phyloP scores from a whole-genome alignment of 2,797 vertebrate genomes.

The Apogon hyalosoma region DNA sequence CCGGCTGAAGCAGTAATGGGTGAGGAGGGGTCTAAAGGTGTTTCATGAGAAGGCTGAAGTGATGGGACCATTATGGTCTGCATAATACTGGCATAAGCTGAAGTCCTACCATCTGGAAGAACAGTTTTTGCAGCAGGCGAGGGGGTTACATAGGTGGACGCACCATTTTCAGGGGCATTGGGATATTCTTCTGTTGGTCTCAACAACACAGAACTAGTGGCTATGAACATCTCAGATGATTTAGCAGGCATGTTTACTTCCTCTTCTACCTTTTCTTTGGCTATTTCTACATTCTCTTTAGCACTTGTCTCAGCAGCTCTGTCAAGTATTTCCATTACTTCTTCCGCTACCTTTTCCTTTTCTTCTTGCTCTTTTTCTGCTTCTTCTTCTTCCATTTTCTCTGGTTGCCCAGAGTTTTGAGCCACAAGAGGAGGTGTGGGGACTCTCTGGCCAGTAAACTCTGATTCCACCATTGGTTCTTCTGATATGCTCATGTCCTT shows the following conservation, averaged over 20 bases:
- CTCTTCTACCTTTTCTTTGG: constrained; percentile 53
- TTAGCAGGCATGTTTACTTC: constrained; percentile 45
- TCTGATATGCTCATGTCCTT: constrained; percentile 83
- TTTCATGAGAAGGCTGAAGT: constrained; percentile 54
- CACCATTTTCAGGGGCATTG: constrained; percentile 48
- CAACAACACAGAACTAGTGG: constrained; percentile 70
- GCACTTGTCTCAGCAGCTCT: constrained; percentile 52
- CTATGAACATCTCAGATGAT: constrained; percentile 72
- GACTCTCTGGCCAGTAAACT: constrained; percentile 65
- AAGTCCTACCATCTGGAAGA: constrained; percentile 85
- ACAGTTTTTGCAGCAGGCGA: constrained; percentile 74
- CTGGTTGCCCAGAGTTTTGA: constrained; percentile 63
- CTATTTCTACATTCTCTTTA: constrained; percentile 51
- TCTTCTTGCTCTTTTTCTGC: constrained; percentile 59
- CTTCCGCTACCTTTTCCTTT: constrained; percentile 65
- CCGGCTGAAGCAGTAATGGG: constrained; percentile 34
- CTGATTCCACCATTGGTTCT: constrained; percentile 76
- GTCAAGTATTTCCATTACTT: constrained; percentile 56
- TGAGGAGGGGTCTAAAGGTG: constrained; percentile 51
- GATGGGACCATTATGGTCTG: constrained; percentile 88
- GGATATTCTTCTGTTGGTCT: constrained; percentile 64
- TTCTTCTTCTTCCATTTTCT: constrained; percentile 75
- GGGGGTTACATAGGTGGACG: constrained; percentile 66
- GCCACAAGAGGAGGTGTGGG: constrained; percentile 59
- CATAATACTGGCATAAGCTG: constrained; percentile 94